Evolutionary conservation across 2,797 vertebrate genomes (phyloP), one percentile per base, ranked within the genome.

Genomic region (Helicolenus hilgendorfi): DNA sequence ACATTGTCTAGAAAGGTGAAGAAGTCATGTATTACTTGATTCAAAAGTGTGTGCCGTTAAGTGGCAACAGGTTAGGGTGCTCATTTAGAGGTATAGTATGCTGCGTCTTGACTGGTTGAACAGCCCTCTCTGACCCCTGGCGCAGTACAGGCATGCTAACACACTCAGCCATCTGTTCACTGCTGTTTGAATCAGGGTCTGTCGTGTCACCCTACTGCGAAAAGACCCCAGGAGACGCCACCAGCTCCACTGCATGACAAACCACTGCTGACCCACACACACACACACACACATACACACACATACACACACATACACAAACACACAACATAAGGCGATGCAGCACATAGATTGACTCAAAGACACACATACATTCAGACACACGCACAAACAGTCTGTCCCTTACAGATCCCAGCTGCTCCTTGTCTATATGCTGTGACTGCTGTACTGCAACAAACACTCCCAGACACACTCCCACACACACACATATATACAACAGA

Each of bases 111-210:
- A 86, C 76, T 71, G 84, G 80, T 45, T 80, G 70, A 91, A 75
- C 81, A 90, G 62, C 63, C 68, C 18, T 65, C 38, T 83, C 59
- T 87, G 89, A 94, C 94, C 95, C 69, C 87, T 81, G 77, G 83
- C 84, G 82, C 69, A 24, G 73, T 14, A 33, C 80, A 89, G 68
- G 56, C 80, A 77, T 63, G 81, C 90, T 72, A 92, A 96, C 94
- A 92, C 33, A n/a, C 84, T 74, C 87, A 62, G 82, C 94, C 96
- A 96, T 97, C 96, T 97, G 96, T 85, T 96, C 86, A 29, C 72
- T 56, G 22, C 90, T 67, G 62, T 29, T 59, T 64, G 83, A 87
- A 83, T 86, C 81, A 75, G 77, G 78, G 67, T 85, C 72, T 56
- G 60, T 68, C 26, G 1, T 72, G 87, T 80, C 76, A 77, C 62